These are phyloP conservation scores for Mergus octosetaceus DNA, from an alignment of 2,797 vertebrate genomes.

Conservation along the genomic window DNA sequence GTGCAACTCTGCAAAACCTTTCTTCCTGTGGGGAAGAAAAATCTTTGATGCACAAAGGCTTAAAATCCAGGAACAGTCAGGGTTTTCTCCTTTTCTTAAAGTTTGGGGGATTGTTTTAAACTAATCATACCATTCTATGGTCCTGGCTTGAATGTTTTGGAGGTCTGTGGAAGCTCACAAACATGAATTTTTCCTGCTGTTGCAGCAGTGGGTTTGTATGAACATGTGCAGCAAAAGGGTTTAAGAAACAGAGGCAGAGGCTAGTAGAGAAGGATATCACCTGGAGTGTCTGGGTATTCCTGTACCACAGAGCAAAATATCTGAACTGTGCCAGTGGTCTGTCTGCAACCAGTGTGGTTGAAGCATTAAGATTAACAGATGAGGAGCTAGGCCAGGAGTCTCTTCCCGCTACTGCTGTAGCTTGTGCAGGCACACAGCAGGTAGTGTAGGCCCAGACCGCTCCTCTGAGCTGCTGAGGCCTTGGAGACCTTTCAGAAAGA, in stretches of 20 bases:
- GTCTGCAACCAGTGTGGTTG: neutral
- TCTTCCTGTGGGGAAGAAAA: neutral
- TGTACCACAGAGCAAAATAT: neutral
- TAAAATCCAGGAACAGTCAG: neutral
- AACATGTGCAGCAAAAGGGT: rapidly evolving
- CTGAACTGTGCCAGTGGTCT: neutral
- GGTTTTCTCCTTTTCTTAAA: neutral
- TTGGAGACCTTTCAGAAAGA: neutral
- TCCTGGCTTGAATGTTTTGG: neutral
- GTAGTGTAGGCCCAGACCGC: neutral
- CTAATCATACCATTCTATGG: neutral
- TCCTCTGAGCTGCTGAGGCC: rapidly evolving
- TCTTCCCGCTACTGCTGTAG: neutral
- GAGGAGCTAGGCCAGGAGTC: neutral
- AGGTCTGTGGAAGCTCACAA: neutral
- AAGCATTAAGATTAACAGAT: rapidly evolving
- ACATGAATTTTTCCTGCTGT: neutral
- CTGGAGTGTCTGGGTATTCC: neutral
- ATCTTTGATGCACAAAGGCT: neutral
- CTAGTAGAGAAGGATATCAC: neutral
- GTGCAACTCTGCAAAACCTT: neutral
- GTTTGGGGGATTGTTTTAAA: neutral
- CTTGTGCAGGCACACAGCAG: neutral
- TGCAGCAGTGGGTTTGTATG: neutral
- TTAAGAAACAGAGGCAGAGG: neutral